Evolutionary conservation across 2,797 vertebrate genomes (phyloP).

Genomic region (Toxotes lorentzi): DNA sequence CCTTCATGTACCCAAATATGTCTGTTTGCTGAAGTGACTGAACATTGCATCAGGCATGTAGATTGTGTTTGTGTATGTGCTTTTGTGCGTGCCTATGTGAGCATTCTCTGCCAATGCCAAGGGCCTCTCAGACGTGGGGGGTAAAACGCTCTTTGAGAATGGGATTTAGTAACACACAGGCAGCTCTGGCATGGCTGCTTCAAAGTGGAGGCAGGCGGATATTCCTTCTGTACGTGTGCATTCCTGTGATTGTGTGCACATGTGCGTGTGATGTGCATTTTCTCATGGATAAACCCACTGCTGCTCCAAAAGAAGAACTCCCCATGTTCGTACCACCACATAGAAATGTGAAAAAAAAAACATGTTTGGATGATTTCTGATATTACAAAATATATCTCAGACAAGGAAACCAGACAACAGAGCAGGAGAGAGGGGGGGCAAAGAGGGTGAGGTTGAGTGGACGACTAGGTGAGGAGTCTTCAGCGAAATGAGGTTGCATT

Average conservation of each 20-base stretch:
- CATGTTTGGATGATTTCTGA: conserved; percentile 40
- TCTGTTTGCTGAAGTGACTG: conserved; percentile 76
- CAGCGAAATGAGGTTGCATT: background rate
- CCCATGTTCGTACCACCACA: conserved; percentile 34
- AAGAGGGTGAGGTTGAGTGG: background rate
- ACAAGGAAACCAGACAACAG: conserved; percentile 26
- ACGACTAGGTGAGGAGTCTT: conserved; percentile 18
- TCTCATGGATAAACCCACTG: conserved; percentile 57
- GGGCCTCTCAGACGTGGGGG: conserved; percentile 76
- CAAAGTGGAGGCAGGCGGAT: conserved; percentile 73
- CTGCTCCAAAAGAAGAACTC: conserved; percentile 43
- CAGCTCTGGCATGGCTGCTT: conserved; percentile 70
- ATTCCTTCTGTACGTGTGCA: conserved; percentile 54
- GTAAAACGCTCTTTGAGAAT: conserved; percentile 81
- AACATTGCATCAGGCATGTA: conserved; percentile 82
- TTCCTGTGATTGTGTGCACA: conserved; percentile 51
- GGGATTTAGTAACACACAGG: conserved; percentile 81
- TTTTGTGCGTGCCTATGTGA: conserved; percentile 60
- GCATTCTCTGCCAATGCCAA: conserved; percentile 68
- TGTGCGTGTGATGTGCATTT: conserved; percentile 55
- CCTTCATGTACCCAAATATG: conserved; percentile 70
- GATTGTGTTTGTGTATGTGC: conserved; percentile 73
- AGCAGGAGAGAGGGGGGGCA: background rate
- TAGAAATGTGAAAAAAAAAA: conserved; percentile 16
- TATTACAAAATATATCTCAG: conserved; percentile 49